These are phyloP conservation scores for Pedetes capensis DNA, from an alignment of 2,113 vertebrate species.

Conservation along the genomic window DNA sequence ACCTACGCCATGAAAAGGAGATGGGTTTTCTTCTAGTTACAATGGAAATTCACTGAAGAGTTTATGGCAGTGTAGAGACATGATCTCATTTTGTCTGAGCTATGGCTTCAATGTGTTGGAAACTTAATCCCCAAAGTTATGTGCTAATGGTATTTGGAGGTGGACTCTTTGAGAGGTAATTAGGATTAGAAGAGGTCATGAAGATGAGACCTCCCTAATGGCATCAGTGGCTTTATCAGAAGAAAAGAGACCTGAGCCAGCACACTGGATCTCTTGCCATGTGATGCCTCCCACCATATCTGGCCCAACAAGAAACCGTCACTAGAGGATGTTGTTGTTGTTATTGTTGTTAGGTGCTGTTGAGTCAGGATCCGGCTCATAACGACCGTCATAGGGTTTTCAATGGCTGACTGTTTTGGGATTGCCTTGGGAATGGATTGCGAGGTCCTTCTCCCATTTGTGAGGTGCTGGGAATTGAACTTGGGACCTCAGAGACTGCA, in stretches of 20 bases:
- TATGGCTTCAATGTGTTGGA: not conserved
- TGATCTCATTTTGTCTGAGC: not conserved
- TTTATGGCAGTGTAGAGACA: not conserved
- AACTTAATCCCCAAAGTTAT: not conserved
- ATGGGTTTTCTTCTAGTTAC: not conserved
- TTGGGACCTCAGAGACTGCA: no score
- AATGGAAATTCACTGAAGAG: not conserved
- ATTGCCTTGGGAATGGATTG: no score
- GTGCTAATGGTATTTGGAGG: not conserved
- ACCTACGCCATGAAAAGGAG: not conserved
- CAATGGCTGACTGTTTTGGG: no score
- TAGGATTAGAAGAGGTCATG: not conserved
- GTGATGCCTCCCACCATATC: not conserved
- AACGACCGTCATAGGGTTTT: no score
- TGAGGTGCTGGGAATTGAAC: no score
- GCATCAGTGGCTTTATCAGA: not conserved
- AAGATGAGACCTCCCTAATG: not conserved
- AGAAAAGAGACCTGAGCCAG: not conserved
- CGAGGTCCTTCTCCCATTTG: no score
- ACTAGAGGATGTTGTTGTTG: not conserved
- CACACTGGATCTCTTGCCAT: not conserved
- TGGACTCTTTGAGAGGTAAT: not conserved
- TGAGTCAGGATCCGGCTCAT: no score
- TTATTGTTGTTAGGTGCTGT: no score
- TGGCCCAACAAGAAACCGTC: no score